A percentile compares a stretch with the other conserved stretches of the same genome.
Evolutionary conservation across 1,140 invertebrate species (phyloP).

Genomic region (Polypedilum pembai): DNA sequence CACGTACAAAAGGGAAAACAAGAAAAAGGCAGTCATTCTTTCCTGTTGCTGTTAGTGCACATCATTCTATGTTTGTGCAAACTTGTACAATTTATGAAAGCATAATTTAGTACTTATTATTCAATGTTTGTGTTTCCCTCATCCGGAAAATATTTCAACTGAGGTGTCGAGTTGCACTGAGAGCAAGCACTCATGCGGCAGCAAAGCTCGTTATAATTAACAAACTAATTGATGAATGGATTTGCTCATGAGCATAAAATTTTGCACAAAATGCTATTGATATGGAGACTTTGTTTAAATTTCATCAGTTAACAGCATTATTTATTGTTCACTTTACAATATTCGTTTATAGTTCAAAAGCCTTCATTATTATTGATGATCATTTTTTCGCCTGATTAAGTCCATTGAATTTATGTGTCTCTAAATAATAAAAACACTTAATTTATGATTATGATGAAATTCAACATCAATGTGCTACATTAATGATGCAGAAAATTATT

Average conservation of each 20-base stretch:
- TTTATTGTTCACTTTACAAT: not conserved
- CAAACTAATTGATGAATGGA: constrained; percentile 4
- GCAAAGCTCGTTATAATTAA: too few species aligned
- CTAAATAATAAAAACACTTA: not conserved
- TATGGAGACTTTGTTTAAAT: too few species aligned
- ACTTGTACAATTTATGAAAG: not conserved
- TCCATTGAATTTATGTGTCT: constrained; percentile 8
- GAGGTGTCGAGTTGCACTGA: not conserved
- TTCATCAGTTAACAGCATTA: not conserved
- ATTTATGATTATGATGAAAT: constrained; percentile 1
- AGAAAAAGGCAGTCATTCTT: not conserved
- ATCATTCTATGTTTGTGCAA: not conserved
- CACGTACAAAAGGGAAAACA: not conserved
- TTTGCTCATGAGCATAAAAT: not conserved
- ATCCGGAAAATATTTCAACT: not conserved
- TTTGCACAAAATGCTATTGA: not conserved
- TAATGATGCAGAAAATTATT: not conserved
- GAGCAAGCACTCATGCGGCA: too few species aligned
- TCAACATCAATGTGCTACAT: not conserved
- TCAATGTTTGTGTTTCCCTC: not conserved
- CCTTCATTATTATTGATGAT: not conserved
- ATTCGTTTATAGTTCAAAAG: not conserved
- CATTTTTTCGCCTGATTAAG: not conserved
- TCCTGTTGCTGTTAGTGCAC: not conserved
- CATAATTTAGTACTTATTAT: constrained; percentile 14